These are phyloP conservation scores for Drepana falcataria DNA, from an alignment of 2,888 invertebrate species.

Conservation along the genomic window DNA sequence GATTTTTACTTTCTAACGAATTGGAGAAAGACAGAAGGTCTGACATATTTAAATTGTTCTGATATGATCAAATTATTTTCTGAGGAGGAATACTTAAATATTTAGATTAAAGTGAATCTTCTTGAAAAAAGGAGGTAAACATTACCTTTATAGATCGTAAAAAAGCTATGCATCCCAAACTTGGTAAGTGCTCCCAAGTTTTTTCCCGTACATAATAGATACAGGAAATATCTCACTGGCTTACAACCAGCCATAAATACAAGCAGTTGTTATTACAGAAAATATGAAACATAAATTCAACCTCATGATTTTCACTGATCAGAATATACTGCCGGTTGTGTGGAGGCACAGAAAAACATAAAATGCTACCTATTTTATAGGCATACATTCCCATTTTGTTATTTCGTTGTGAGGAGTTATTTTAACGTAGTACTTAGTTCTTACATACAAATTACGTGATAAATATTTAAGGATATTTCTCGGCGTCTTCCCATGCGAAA, in stretches of 20 bases:
- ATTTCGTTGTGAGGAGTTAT: background rate
- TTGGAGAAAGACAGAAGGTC: constrained; percentile 8
- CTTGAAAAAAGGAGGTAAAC: constrained; percentile 30
- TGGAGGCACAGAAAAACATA: background rate
- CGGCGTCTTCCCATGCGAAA: too few species aligned
- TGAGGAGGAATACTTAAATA: constrained; percentile 13
- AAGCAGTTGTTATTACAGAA: background rate
- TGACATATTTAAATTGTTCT: too few species aligned
- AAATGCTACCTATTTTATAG: background rate
- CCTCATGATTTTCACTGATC: background rate
- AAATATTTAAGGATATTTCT: too few species aligned
- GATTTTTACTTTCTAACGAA: background rate
- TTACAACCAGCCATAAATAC: background rate
- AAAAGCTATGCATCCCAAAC: constrained; percentile 40
- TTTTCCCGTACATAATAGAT: background rate
- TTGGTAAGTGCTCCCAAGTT: constrained; percentile 22
- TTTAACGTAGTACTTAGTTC: too few species aligned
- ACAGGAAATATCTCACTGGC: background rate
- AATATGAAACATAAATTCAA: background rate
- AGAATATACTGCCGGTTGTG: background rate
- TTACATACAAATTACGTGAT: too few species aligned
- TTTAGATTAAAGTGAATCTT: constrained; percentile 42
- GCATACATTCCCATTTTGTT: background rate
- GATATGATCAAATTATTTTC: too few species aligned
- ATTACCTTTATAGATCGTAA: constrained; percentile 48